Evolutionary conservation across 2,797 vertebrate genomes (phyloP).

Genomic region (Chloroceryle amazona): DNA sequence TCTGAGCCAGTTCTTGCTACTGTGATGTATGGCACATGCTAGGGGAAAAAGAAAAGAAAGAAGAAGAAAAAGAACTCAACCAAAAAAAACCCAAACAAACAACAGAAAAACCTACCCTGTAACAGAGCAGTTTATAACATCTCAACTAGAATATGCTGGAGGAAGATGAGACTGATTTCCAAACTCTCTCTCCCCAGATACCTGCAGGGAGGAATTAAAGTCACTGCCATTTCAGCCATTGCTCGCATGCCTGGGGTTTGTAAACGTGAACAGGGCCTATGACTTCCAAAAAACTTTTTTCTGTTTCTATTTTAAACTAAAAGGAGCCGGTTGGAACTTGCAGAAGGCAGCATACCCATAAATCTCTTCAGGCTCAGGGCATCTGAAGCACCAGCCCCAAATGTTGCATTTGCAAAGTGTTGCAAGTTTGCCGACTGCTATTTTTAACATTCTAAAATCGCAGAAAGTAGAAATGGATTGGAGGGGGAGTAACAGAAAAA

Average conservation of each 20-base stretch:
- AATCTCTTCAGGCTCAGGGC: not conserved
- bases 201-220: not conserved
- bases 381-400: not conserved
- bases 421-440: not conserved
- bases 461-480: not conserved
- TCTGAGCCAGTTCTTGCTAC: not conserved
- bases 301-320: conserved; percentile 36
- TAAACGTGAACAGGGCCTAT: not conserved
- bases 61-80: not conserved
- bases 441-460: not conserved
- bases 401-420: not conserved
- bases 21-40: not conserved
- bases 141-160: not conserved
- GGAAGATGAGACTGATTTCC: not conserved
- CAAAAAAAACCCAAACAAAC: too few species aligned
- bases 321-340: not conserved
- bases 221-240: not conserved
- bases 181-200: not conserved
- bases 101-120: too few species aligned
- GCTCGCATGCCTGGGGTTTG: not conserved
- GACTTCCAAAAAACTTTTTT: not conserved
- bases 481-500: too few species aligned
- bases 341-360: not conserved
- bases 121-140: not conserved
- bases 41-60: not conserved